A percentile compares a stretch with the other conserved stretches of the same genome.
phyloP scores from a whole-genome alignment of 2,888 invertebrate species.

The Ichneumoninae sp. region DNA sequence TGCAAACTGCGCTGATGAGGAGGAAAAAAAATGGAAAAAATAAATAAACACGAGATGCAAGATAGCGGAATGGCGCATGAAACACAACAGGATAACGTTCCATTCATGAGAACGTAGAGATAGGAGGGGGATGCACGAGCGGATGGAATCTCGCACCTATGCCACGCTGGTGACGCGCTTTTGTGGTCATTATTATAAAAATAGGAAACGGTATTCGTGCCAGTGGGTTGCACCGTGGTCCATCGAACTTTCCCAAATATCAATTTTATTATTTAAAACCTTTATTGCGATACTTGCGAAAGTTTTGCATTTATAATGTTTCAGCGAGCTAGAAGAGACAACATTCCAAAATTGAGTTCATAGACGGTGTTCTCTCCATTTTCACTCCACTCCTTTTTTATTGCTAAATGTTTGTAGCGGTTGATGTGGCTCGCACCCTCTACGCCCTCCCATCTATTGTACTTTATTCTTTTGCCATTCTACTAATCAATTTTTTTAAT shows the following conservation, averaged over 20 bases:
- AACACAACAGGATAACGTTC: background rate
- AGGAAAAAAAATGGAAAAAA: background rate
- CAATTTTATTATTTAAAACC: background rate
- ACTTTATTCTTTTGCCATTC: too few relatives aligned
- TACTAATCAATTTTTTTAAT: too few relatives aligned
- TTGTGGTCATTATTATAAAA: constrained; percentile 70
- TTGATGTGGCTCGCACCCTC: too few relatives aligned
- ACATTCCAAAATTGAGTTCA: too few relatives aligned
- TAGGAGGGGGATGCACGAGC: background rate
- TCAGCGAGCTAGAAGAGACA: background rate
- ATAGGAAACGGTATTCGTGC: constrained; percentile 79
- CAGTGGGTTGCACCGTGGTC: constrained; percentile 80
- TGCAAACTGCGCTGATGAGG: constrained; percentile 17
- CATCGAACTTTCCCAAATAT: constrained; percentile 69
- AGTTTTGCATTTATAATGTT: background rate
- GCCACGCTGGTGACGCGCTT: constrained; percentile 8
- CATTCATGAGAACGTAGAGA: constrained; percentile 23
- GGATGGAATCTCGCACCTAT: constrained; percentile 27
- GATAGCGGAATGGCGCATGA: constrained; percentile 8
- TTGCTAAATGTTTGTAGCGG: too few relatives aligned
- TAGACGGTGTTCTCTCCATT: too few relatives aligned
- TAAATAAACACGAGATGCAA: constrained; percentile 27
- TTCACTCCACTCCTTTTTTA: too few relatives aligned
- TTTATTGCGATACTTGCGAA: background rate
- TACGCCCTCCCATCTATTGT: too few relatives aligned